These are phyloP conservation scores for Aurelia aurita complex sp. Pacific DNA, from an alignment of 30 jellyfish, hydroid and myxozoan genomes.

Conservation along the genomic window DNA sequence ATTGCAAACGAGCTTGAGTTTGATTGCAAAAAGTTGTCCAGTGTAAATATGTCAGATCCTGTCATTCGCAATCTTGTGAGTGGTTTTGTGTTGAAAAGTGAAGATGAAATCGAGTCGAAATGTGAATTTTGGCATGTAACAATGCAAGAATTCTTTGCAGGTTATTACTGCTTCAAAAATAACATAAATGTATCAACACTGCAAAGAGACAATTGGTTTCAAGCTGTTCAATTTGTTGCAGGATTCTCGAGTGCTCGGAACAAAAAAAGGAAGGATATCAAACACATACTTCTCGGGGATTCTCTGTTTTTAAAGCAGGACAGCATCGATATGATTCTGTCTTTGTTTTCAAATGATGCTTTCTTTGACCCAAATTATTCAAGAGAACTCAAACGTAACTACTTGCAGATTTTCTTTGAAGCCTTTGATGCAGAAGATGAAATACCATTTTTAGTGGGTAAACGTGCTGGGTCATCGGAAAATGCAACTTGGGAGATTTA, in stretches of 20 bases:
- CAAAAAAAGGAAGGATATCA: neutral
- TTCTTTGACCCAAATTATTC: neutral
- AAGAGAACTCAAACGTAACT: neutral
- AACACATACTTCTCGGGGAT: neutral
- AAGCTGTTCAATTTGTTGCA: neutral
- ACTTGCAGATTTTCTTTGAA: neutral
- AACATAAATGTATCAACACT: neutral
- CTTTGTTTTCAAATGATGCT: neutral
- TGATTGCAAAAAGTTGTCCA: neutral
- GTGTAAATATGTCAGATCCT: neutral
- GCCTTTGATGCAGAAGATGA: neutral
- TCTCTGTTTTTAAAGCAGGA: neutral
- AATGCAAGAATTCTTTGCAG: conserved; percentile 3
- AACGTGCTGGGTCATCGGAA: neutral
- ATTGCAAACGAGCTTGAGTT: neutral
- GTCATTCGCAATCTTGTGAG: neutral
- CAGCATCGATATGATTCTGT: neutral
- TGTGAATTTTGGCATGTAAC: conserved; percentile 1
- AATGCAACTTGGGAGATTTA: neutral
- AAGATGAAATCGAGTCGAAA: neutral
- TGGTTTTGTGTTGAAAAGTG: neutral
- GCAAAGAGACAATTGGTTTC: neutral
- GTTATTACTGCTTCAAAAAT: neutral
- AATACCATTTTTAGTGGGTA: neutral
- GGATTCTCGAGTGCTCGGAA: neutral